Conservation (phyloP, 2,888 invertebrate genomes). For the Diplolepis rosae region DNA sequence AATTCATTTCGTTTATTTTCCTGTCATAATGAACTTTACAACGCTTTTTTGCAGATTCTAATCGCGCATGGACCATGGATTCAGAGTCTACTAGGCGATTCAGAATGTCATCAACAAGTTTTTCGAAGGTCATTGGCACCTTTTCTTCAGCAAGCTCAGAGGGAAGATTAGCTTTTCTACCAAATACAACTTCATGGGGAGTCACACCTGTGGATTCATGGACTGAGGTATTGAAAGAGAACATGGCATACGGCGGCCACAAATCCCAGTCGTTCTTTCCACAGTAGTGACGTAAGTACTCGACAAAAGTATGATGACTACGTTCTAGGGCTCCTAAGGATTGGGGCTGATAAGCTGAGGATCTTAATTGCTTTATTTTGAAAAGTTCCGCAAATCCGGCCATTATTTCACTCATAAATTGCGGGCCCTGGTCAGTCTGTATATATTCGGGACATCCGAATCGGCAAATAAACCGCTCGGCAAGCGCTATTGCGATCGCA, state of each 20-base stretch:
- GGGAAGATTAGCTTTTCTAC: neutral
- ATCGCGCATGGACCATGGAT: too few relatives aligned
- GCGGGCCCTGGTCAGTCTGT: too few relatives aligned
- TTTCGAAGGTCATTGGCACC: neutral
- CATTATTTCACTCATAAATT: conserved; percentile 9
- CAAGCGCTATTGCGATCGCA: conserved; percentile 11
- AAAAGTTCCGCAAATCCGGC: neutral
- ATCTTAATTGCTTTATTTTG: conserved; percentile 14
- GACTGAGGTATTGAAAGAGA: neutral
- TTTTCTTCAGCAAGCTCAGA: neutral
- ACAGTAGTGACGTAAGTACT: conserved; percentile 25
- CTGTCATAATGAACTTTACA: too few relatives aligned
- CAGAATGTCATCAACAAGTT: neutral
- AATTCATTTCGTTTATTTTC: too few relatives aligned
- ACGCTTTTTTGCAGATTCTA: too few relatives aligned
- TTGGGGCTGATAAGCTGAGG: conserved; percentile 32
- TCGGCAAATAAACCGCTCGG: neutral
- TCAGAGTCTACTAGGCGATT: too few relatives aligned
- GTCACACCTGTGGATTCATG: neutral
- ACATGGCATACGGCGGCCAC: neutral
- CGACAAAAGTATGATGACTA: neutral
- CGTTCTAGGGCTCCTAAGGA: conserved; percentile 31
- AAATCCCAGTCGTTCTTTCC: conserved; percentile 1
- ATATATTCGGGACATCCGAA: conserved; percentile 13
- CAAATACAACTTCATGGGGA: neutral